Evolutionary conservation across 1,140 invertebrate species (phyloP).

Genomic region (Mamestra configurata): DNA sequence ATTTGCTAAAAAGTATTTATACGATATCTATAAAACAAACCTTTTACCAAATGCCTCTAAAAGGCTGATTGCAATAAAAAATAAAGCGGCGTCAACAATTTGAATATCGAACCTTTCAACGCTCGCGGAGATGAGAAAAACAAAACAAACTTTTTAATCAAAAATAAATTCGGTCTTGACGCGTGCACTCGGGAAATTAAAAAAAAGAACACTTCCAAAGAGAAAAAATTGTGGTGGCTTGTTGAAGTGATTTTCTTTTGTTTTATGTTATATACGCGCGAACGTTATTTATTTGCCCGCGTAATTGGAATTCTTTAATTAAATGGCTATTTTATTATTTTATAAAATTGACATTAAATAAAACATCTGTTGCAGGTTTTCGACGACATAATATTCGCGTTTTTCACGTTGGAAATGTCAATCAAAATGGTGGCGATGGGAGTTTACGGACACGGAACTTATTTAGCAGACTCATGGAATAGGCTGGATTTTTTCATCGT

Average conservation of each 20-base stretch:
- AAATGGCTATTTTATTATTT: neutral
- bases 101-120: neutral
- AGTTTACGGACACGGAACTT: constrained; percentile 97
- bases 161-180: constrained; percentile 8
- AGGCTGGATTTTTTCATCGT: constrained; percentile 99
- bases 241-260: constrained; percentile 47
- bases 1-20: neutral
- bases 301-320: constrained; percentile 10
- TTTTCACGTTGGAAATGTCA: constrained; percentile 98
- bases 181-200: constrained; percentile 37
- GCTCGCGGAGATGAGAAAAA: neutral
- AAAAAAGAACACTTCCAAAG: constrained; percentile 37
- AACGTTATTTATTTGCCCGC: constrained; percentile 21
- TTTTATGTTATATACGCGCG: constrained; percentile 29
- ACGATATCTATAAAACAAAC: neutral
- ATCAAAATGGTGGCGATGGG: constrained; percentile 99
- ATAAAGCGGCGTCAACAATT: neutral
- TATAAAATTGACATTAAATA: neutral
- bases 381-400: constrained; percentile 99
- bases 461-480: constrained; percentile 99
- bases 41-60: constrained; percentile 11
- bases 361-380: constrained; percentile 92
- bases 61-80: neutral
- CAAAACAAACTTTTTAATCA: constrained; percentile 30
- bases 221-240: constrained; percentile 37